Evolutionary conservation across 2,797 vertebrate genomes (phyloP).

Genomic region (Pygocentrus nattereri): DNA sequence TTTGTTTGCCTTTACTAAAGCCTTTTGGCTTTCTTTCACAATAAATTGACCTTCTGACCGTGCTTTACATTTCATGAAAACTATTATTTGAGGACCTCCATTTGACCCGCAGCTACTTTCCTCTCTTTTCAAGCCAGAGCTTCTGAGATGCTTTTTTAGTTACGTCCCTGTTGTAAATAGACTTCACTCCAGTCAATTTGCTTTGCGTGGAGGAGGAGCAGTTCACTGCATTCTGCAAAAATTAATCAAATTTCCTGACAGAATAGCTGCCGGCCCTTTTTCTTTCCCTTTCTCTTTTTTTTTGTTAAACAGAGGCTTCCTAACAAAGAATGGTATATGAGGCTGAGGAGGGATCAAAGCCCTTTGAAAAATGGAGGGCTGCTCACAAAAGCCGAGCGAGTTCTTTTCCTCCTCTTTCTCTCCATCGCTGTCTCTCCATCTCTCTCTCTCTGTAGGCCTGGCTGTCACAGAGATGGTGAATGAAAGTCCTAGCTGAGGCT

Average conservation of each 20-base stretch:
- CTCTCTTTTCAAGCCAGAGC: conserved; percentile 1
- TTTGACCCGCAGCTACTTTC: neutral
- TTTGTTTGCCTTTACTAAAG: conserved; percentile 3
- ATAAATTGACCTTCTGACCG: conserved; percentile 9
- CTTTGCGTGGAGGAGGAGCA: conserved; percentile 83
- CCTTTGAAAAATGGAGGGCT: conserved; percentile 82
- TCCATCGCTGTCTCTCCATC: conserved; percentile 8
- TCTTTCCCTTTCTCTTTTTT: neutral
- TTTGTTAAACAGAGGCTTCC: conserved; percentile 19
- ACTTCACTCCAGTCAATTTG: conserved; percentile 87
- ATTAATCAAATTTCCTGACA: conserved; percentile 89
- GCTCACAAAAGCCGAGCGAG: conserved; percentile 80
- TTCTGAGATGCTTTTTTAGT: conserved; percentile 58
- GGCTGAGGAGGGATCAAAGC: conserved; percentile 76
- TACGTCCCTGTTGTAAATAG: conserved; percentile 66
- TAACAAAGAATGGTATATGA: conserved; percentile 57
- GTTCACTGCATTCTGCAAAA: conserved; percentile 84
- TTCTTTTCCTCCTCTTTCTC: conserved; percentile 75
- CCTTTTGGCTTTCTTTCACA: conserved; percentile 2
- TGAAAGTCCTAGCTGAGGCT: conserved; percentile 78
- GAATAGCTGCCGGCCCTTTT: conserved; percentile 83
- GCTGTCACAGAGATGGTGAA: conserved; percentile 59
- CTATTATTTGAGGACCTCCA: conserved; percentile 1
- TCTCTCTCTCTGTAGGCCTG: conserved; percentile 50
- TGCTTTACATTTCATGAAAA: neutral